These are phyloP conservation scores for Abscondita cerata DNA, from an alignment of 2,888 invertebrate genomes.

Conservation along the genomic window DNA sequence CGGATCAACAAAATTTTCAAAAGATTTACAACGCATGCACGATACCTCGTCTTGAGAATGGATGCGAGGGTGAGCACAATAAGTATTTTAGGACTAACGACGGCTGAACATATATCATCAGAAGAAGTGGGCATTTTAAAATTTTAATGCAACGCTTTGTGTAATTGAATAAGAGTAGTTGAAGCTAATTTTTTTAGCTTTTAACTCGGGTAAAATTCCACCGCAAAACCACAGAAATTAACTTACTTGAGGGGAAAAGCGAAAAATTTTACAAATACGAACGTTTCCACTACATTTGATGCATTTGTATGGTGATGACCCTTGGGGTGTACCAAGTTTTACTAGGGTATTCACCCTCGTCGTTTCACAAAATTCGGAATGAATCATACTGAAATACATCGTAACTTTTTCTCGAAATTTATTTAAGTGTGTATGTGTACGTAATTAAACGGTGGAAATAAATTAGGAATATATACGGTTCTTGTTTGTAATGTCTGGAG, in stretches of 20 bases:
- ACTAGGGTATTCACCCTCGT: constrained; percentile 18
- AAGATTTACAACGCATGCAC: too few relatives aligned
- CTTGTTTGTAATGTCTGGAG: constrained; percentile 19
- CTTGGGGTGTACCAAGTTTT: constrained; percentile 16
- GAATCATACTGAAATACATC: constrained; percentile 15
- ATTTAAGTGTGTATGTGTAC: neutral
- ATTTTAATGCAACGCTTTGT: too few relatives aligned
- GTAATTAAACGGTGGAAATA: constrained; percentile 20
- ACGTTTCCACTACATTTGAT: constrained; percentile 23
- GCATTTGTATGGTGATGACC: constrained; percentile 22
- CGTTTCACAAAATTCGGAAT: constrained; percentile 7
- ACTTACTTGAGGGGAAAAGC: neutral
- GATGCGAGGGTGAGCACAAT: too few relatives aligned
- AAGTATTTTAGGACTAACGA: too few relatives aligned
- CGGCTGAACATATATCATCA: too few relatives aligned
- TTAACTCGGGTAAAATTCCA: too few relatives aligned
- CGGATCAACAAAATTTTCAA: too few relatives aligned
- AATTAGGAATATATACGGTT: constrained; percentile 27
- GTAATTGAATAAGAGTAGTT: too few relatives aligned
- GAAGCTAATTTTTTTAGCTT: too few relatives aligned
- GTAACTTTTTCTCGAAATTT: constrained; percentile 12
- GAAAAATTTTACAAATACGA: constrained; percentile 1
- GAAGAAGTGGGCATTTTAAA: too few relatives aligned
- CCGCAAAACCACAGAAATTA: neutral
- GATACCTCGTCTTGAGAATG: too few relatives aligned